Conservation (phyloP, 2,888 invertebrate genomes). For the Napeogenes inachia region DNA sequence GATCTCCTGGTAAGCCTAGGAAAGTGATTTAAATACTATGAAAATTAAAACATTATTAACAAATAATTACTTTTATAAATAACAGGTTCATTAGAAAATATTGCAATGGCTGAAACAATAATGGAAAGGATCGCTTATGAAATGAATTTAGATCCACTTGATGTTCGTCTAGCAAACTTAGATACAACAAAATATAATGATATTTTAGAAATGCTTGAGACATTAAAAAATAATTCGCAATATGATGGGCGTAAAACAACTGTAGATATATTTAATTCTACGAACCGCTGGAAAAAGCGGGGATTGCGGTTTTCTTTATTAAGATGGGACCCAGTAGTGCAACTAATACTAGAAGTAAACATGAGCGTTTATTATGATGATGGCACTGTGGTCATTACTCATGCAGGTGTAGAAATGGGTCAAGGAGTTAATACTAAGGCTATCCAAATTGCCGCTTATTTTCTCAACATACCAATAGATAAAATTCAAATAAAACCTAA, state of each 20-base stretch:
- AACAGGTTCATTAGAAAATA: slow-evolving; percentile 70
- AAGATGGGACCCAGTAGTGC: slow-evolving; percentile 69
- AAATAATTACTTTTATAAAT: too few relatives aligned
- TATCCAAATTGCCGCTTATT: slow-evolving; percentile 80
- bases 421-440: slow-evolving; percentile 85
- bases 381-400: slow-evolving; percentile 80
- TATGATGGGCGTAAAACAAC: slow-evolving; percentile 66
- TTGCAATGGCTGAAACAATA: slow-evolving; percentile 76
- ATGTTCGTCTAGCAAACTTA: slow-evolving; percentile 75
- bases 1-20: slow-evolving; percentile 39
- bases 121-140: slow-evolving; percentile 80
- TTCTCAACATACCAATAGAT: slow-evolving; percentile 79
- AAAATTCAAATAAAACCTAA: slow-evolving; percentile 81
- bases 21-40: neutral
- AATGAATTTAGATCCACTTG: slow-evolving; percentile 72
- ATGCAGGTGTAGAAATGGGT: slow-evolving; percentile 82
- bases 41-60: too few relatives aligned
- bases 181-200: slow-evolving; percentile 37
- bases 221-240: slow-evolving; percentile 69
- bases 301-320: slow-evolving; percentile 80
- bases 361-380: slow-evolving; percentile 80
- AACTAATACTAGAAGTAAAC: slow-evolving; percentile 54
- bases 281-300: slow-evolving; percentile 85
- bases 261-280: slow-evolving; percentile 74
- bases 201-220: slow-evolving; percentile 66